Evolutionary conservation across 2,888 invertebrate genomes (phyloP).

Genomic region (Anoplius nigerrimus): DNA sequence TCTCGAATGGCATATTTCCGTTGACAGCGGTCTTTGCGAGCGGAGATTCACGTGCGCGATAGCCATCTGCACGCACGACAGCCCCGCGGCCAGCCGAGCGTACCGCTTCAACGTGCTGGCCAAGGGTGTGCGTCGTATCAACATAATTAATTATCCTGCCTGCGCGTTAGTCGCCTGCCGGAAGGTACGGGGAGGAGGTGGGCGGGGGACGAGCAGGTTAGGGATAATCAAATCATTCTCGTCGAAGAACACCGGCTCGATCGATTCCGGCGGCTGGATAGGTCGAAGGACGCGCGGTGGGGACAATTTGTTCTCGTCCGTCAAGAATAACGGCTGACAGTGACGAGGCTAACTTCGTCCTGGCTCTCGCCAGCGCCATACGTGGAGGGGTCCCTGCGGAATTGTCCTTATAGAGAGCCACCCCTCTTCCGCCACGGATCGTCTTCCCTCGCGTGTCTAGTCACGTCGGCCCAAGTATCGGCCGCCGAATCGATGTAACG

Average conservation of each 20-base stretch:
- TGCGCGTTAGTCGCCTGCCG: background rate
- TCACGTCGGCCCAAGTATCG: too few relatives aligned
- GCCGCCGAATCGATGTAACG: too few relatives aligned
- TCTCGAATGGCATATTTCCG: too few relatives aligned
- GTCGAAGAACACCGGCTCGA: constrained; percentile 13
- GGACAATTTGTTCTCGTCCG: constrained; percentile 37
- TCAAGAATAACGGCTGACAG: constrained; percentile 52
- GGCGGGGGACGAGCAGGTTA: too few relatives aligned
- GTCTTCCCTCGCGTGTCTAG: too few relatives aligned
- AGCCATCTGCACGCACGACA: too few relatives aligned
- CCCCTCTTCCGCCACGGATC: too few relatives aligned
- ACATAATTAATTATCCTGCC: constrained; percentile 21
- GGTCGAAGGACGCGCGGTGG: constrained; percentile 5
- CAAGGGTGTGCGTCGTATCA: background rate
- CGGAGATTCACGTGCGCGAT: too few relatives aligned
- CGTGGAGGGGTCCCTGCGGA: background rate
- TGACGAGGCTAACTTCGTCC: constrained; percentile 54
- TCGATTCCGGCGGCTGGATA: background rate
- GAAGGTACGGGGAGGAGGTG: constrained; percentile 26
- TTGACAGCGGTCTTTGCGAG: too few relatives aligned
- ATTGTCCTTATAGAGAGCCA: too few relatives aligned
- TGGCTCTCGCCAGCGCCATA: constrained; percentile 2
- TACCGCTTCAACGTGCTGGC: too few relatives aligned
- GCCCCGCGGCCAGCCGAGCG: too few relatives aligned
- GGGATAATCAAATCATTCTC: constrained; percentile 56